Evolutionary conservation across 92 coral and sea anemone species (phyloP).

Genomic region (Parazoanthus atlanticus): DNA sequence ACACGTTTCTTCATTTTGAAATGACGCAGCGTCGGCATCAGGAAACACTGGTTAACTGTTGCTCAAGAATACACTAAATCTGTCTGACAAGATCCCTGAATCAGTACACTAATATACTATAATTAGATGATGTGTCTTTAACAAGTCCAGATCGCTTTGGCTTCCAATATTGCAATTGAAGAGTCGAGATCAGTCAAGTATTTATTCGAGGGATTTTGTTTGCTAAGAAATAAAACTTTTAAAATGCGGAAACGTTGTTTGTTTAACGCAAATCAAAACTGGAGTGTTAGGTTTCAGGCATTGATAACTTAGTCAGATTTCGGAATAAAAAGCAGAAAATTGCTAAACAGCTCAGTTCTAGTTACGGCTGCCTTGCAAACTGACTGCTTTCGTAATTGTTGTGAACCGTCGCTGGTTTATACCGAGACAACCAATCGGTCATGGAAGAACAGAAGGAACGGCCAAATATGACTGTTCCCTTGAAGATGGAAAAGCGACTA

Average conservation of each 20-base stretch:
- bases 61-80: too few relatives aligned
- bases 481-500: neutral
- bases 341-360: neutral
- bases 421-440: neutral
- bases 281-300: slow-evolving; percentile 3
- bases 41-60: too few relatives aligned
- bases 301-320: neutral
- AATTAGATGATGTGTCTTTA: neutral
- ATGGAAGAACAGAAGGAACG: neutral
- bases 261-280: slow-evolving; percentile 5
- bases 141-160: neutral
- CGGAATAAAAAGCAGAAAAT: neutral
- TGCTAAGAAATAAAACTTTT: neutral
- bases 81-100: too few relatives aligned
- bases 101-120: too few relatives aligned
- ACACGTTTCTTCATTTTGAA: neutral
- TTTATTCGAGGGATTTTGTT: slow-evolving; percentile 10
- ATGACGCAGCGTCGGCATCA: neutral
- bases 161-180: neutral
- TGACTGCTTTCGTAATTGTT: neutral
- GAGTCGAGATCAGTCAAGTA: neutral
- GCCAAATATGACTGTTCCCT: neutral
- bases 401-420: neutral
- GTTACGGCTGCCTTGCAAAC: neutral
- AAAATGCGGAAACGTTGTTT: neutral